These are phyloP conservation scores for Gymnocephalus cernua DNA, from an alignment of 2,113 vertebrate species.

Conservation along the genomic window DNA sequence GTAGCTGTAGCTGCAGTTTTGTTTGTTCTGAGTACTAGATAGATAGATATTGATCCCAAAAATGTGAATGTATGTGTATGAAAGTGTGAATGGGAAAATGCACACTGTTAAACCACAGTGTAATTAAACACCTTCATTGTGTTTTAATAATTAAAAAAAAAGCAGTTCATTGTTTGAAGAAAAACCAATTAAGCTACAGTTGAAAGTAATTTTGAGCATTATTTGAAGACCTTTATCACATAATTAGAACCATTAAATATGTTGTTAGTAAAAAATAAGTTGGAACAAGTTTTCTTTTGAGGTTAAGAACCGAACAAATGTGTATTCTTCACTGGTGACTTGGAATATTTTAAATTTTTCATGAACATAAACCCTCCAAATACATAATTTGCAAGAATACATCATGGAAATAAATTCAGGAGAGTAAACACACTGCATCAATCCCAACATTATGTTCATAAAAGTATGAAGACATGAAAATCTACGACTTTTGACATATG, in stretches of 20 bases:
- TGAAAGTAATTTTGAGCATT: neutral
- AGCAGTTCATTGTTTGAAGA: neutral
- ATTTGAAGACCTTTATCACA: neutral
- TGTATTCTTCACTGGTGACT: neutral
- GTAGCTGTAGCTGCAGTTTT: slow-evolving; percentile 6
- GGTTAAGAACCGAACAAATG: neutral
- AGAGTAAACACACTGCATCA: neutral
- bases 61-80: neutral
- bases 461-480: neutral
- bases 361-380: neutral
- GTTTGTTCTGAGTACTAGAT: slow-evolving; percentile 25
- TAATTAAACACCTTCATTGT: neutral
- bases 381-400: neutral
- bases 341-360: neutral
- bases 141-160: neutral
- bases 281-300: neutral
- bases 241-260: neutral
- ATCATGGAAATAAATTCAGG: neutral
- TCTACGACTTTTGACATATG: neutral
- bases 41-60: too few species aligned
- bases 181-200: neutral
- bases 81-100: neutral
- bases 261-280: neutral
- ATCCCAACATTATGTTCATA: neutral
- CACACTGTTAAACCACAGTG: neutral